Conservation (phyloP, 2,888 invertebrate species). For the Noctua janthe region DNA sequence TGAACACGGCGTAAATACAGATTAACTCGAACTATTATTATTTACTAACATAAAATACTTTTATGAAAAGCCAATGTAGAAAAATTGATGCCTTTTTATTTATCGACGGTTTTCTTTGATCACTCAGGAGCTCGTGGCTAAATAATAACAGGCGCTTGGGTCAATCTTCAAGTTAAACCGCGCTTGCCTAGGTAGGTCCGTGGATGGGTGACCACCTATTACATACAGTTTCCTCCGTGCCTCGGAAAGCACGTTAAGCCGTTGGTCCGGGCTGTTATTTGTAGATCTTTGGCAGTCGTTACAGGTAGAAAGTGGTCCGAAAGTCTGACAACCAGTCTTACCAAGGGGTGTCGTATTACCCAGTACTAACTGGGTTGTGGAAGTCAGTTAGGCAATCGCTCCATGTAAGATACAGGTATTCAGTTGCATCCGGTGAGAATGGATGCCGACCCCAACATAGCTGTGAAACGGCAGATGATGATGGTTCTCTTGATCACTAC, state of each 20-base stretch:
- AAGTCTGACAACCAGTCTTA: background rate
- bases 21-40: constrained; percentile 8
- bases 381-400: background rate
- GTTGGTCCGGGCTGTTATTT: background rate
- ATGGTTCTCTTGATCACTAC: background rate
- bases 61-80: background rate
- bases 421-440: background rate
- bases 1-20: constrained; percentile 6
- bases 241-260: background rate
- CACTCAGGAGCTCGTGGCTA: background rate
- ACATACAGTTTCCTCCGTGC: background rate
- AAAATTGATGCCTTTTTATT: background rate
- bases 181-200: background rate
- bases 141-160: background rate
- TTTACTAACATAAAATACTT: constrained; percentile 7
- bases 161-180: background rate
- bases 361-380: background rate
- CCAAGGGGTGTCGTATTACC: background rate
- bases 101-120: background rate
- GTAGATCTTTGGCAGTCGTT: background rate
- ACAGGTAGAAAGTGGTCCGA: background rate
- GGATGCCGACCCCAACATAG: background rate
- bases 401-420: background rate
- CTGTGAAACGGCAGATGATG: background rate
- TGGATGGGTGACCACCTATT: background rate